phyloP scores from a whole-genome alignment of 2,113 vertebrate species.

The Cairina moschata region DNA sequence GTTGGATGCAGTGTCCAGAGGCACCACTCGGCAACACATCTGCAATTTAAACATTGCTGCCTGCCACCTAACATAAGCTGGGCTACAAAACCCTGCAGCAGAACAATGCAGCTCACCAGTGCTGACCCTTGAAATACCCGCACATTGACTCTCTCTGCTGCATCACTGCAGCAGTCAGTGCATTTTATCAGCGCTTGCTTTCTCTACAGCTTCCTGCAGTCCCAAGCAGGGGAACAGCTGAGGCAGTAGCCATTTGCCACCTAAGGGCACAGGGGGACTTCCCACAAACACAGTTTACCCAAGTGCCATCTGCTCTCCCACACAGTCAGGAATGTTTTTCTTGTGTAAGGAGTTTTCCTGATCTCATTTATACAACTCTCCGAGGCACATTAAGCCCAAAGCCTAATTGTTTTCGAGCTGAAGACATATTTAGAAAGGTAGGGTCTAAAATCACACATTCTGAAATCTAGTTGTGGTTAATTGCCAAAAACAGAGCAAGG shows the following conservation, averaged over 20 bases:
- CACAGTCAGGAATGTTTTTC: conserved; percentile 21
- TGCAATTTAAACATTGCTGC: background rate
- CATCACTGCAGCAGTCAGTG: background rate
- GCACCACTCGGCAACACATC: background rate
- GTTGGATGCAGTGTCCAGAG: background rate
- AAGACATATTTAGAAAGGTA: background rate
- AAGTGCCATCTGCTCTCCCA: conserved; percentile 57
- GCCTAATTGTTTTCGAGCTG: background rate
- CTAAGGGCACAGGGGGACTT: background rate
- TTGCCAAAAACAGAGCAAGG: background rate
- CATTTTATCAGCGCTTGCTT: background rate
- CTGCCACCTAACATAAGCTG: background rate
- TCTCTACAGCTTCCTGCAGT: background rate
- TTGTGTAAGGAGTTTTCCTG: conserved; percentile 1
- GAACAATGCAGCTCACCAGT: background rate
- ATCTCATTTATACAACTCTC: conserved; percentile 13
- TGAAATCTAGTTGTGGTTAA: background rate
- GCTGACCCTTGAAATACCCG: background rate
- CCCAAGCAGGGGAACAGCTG: background rate
- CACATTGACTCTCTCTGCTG: background rate
- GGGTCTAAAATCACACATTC: background rate
- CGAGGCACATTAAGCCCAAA: conserved; percentile 12
- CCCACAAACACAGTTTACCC: conserved; percentile 43
- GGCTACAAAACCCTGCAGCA: background rate
- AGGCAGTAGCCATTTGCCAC: conserved; percentile 50